phyloP scores from a whole-genome alignment of 2,113 vertebrate species.

The Enhydra lutris region DNA sequence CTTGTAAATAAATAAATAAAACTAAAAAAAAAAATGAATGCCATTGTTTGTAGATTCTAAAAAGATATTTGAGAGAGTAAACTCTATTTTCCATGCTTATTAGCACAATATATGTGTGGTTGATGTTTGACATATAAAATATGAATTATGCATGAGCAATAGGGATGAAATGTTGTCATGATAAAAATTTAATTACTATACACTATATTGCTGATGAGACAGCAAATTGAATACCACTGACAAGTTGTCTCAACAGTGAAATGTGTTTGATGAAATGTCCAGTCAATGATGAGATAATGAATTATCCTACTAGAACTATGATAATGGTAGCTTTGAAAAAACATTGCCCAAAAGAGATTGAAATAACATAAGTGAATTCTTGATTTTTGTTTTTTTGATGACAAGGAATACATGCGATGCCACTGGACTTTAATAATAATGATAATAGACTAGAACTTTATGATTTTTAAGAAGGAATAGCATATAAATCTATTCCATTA shows the following conservation, averaged over 20 bases:
- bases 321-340: conserved; percentile 46
- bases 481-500: neutral
- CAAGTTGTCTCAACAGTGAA: conserved; percentile 72
- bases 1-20: neutral
- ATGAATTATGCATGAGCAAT: conserved; percentile 70
- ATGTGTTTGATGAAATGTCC: conserved; percentile 72
- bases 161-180: conserved; percentile 65
- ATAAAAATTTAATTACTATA: conserved; percentile 76
- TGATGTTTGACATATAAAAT: conserved; percentile 61
- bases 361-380: conserved; percentile 42
- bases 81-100: conserved; percentile 57
- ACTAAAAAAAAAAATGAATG: neutral
- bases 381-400: neutral
- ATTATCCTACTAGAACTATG: conserved; percentile 44
- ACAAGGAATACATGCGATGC: neutral
- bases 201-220: conserved; percentile 63
- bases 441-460: neutral
- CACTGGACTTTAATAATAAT: neutral
- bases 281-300: conserved; percentile 59
- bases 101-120: conserved; percentile 58
- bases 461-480: neutral
- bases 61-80: conserved; percentile 22
- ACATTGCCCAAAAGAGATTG: neutral
- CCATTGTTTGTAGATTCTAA: neutral
- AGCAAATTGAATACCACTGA: conserved; percentile 70